These are phyloP conservation scores for Hemibagrus guttatus DNA, from an alignment of 2,797 vertebrate genomes.

Conservation along the genomic window DNA sequence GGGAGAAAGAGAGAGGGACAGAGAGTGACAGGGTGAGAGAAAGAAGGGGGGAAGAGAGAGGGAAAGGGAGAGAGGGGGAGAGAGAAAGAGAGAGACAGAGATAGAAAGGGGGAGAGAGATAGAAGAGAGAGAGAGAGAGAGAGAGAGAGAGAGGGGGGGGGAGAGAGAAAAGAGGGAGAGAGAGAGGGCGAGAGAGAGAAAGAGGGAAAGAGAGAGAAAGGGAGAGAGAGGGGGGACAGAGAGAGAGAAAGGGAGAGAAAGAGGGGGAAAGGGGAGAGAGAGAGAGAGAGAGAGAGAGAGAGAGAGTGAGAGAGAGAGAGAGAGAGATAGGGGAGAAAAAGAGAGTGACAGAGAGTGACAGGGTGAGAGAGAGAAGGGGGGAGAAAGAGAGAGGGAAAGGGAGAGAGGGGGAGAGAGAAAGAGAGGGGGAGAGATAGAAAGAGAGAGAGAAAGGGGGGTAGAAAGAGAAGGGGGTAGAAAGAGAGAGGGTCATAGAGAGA, in stretches of 20 bases:
- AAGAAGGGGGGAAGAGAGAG: no score
- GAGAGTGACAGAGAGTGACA: background rate
- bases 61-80: background rate
- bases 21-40: background rate
- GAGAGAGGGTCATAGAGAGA: background rate
- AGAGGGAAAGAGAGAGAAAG: background rate
- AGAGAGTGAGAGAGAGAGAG: background rate
- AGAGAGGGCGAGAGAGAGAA: background rate
- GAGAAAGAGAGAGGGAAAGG: no score
- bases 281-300: background rate
- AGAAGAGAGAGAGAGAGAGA: slow-evolving; percentile 15
- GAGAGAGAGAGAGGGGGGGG: background rate
- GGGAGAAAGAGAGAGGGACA: slow-evolving; percentile 12
- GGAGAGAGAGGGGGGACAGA: slow-evolving; percentile 8
- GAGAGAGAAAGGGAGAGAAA: background rate
- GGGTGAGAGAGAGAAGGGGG: background rate
- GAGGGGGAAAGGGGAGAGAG: no score
- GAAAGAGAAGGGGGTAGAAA: background rate
- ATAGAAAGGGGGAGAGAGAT: no score
- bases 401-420: slow-evolving; percentile 9
- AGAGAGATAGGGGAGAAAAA: no score
- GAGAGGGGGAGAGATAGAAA: no score
- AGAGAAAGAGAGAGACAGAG: background rate
- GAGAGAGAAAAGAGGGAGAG: background rate
- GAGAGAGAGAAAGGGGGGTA: background rate